Evolutionary conservation across 1,140 invertebrate species (phyloP).

Genomic region (Idris sp.): DNA sequence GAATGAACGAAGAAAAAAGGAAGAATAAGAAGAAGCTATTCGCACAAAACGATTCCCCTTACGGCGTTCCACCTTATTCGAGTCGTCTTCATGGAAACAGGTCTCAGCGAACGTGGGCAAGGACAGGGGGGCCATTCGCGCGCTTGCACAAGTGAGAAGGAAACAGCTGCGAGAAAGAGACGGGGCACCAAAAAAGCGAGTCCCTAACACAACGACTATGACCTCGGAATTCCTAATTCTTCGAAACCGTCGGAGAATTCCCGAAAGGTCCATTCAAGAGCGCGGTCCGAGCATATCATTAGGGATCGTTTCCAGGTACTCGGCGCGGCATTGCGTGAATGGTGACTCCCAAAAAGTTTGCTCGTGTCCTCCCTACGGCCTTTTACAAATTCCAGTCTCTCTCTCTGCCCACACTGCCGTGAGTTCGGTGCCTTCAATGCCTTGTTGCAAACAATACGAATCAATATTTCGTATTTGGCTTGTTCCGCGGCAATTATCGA

Average conservation of each 20-base stretch:
- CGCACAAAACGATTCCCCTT: constrained; percentile 61
- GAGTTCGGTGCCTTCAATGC: too few relatives aligned
- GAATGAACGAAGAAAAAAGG: constrained; percentile 43
- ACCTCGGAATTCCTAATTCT: constrained; percentile 78
- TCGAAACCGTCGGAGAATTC: constrained; percentile 78
- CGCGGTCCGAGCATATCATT: constrained; percentile 76
- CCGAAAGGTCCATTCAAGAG: constrained; percentile 77
- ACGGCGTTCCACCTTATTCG: constrained; percentile 54
- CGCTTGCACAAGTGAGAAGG: too few relatives aligned
- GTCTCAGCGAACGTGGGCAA: constrained; percentile 17
- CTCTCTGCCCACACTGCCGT: constrained; percentile 20
- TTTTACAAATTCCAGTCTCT: constrained; percentile 60
- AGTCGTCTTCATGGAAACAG: constrained; percentile 52
- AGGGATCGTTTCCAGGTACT: constrained; percentile 76
- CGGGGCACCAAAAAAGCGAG: constrained; percentile 17
- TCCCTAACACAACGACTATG: constrained; percentile 58
- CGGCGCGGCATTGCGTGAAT: constrained; percentile 69
- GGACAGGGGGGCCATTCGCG: neutral
- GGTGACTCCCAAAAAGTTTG: constrained; percentile 63
- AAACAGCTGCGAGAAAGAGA: constrained; percentile 5
- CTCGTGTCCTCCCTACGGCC: constrained; percentile 38
- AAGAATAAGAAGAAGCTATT: constrained; percentile 52
- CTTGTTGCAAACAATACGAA: constrained; percentile 54
- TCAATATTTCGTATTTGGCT: constrained; percentile 40
- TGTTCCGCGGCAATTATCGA: constrained; percentile 40